phyloP scores from a whole-genome alignment of 1,140 invertebrate species.

The Acyrthosiphon pisum region DNA sequence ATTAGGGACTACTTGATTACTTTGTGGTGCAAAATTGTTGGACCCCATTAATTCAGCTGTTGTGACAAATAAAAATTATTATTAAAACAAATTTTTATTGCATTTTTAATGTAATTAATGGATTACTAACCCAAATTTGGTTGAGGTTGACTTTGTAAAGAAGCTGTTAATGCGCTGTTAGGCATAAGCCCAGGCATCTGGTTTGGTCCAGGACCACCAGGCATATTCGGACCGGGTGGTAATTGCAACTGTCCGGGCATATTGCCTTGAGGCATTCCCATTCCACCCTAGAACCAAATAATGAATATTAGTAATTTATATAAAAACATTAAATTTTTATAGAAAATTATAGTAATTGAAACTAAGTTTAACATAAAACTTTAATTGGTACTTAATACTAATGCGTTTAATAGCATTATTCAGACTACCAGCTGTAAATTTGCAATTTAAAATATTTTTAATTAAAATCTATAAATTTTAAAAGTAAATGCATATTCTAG shows the following conservation, averaged over 20 bases:
- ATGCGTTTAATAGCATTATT: too few relatives aligned
- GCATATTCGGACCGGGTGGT: conserved; percentile 21
- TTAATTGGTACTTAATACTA: too few relatives aligned
- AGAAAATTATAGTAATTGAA: background rate
- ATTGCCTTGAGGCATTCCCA: conserved; percentile 36
- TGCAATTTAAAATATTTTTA: too few relatives aligned
- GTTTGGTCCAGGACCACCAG: conserved; percentile 31
- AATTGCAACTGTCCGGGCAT: conserved; percentile 44
- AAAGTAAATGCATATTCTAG: too few relatives aligned
- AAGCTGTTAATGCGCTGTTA: conserved; percentile 37
- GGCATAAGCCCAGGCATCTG: conserved; percentile 48
- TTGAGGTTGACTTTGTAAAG: conserved; percentile 50
- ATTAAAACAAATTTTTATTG: background rate
- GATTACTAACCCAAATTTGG: conserved; percentile 38
- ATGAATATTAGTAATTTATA: background rate
- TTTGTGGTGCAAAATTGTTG: conserved; percentile 50
- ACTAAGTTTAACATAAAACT: too few relatives aligned
- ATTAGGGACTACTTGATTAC: conserved; percentile 30
- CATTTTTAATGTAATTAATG: background rate
- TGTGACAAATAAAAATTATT: background rate
- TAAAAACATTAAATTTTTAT: background rate
- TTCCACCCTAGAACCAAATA: conserved; percentile 18
- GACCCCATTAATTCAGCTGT: conserved; percentile 46
- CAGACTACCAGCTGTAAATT: too few relatives aligned
- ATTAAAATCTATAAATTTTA: too few relatives aligned